phyloP scores from a whole-genome alignment of 2,797 vertebrate genomes.

The Todus mexicanus region DNA sequence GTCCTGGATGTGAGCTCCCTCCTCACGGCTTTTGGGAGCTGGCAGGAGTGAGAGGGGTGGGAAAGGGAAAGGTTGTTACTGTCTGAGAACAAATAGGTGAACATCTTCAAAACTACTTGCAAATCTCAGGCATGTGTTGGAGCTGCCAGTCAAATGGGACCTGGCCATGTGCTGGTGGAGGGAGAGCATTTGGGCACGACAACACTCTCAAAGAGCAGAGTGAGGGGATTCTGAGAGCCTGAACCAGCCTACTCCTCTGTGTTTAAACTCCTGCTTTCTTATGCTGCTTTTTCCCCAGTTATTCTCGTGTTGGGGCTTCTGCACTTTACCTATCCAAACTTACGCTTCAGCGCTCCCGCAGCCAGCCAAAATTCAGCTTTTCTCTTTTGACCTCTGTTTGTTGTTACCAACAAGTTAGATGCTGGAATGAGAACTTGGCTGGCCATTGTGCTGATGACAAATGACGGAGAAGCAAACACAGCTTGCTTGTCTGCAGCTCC shows the following conservation, averaged over 20 bases:
- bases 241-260: not conserved
- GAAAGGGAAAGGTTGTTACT: not conserved
- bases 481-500: slow-evolving; percentile 54
- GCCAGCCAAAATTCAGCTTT: not conserved
- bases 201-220: not conserved
- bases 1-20: not conserved
- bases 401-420: slow-evolving; percentile 19
- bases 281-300: not conserved
- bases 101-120: not conserved
- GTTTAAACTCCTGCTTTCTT: not conserved
- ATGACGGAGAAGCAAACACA: slow-evolving; percentile 47
- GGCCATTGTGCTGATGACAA: slow-evolving; percentile 44
- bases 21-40: not conserved
- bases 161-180: not conserved
- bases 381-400: slow-evolving; percentile 8
- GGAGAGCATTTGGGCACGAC: not conserved
- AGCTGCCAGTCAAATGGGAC: not conserved
- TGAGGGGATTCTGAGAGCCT: not conserved
- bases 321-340: not conserved
- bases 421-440: slow-evolving; percentile 46
- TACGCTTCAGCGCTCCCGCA: not conserved
- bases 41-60: not conserved
- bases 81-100: not conserved
- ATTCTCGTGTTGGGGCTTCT: not conserved
- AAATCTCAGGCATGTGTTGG: not conserved